Conservation (phyloP, 2,888 invertebrate genomes). For the Tridacna crocea region DNA sequence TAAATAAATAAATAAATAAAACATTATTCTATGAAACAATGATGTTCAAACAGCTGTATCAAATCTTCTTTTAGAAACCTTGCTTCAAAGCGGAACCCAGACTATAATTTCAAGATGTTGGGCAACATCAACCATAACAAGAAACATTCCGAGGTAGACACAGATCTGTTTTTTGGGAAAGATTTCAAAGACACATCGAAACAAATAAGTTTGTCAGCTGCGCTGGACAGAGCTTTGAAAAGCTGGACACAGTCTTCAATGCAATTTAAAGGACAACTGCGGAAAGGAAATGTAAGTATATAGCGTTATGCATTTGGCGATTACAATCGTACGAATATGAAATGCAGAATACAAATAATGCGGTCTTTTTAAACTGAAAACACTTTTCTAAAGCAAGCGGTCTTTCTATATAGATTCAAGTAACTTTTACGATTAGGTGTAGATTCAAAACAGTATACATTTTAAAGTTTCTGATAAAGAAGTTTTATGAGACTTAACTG, state of each 20-base stretch:
- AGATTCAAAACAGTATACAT: too few relatives aligned
- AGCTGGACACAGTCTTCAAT: slow-evolving; percentile 33
- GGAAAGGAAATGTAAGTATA: slow-evolving; percentile 41
- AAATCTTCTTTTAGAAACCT: slow-evolving; percentile 50
- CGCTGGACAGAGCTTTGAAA: slow-evolving; percentile 52
- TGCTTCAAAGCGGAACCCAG: slow-evolving; percentile 50
- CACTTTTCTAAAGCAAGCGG: too few relatives aligned
- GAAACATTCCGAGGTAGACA: slow-evolving; percentile 57
- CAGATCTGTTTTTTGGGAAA: slow-evolving; percentile 61
- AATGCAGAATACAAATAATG: too few relatives aligned
- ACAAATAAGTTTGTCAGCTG: slow-evolving; percentile 48
- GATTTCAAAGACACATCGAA: slow-evolving; percentile 62
- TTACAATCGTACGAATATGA: too few relatives aligned
- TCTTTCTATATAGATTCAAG: too few relatives aligned
- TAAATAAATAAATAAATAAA: too few relatives aligned
- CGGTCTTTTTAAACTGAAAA: too few relatives aligned
- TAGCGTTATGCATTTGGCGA: too few relatives aligned
- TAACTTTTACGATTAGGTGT: too few relatives aligned
- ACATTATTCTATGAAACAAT: too few relatives aligned
- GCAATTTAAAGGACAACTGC: slow-evolving; percentile 39
- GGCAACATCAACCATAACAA: slow-evolving; percentile 61
- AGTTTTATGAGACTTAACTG: too few relatives aligned
- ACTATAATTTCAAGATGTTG: slow-evolving; percentile 52
- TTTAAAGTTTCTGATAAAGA: too few relatives aligned
- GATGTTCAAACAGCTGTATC: not conserved